Evolutionary conservation across 37 sponge, comb jelly and placozoan genomes (phyloP).

Genomic region (Petrosia ficiformis): DNA sequence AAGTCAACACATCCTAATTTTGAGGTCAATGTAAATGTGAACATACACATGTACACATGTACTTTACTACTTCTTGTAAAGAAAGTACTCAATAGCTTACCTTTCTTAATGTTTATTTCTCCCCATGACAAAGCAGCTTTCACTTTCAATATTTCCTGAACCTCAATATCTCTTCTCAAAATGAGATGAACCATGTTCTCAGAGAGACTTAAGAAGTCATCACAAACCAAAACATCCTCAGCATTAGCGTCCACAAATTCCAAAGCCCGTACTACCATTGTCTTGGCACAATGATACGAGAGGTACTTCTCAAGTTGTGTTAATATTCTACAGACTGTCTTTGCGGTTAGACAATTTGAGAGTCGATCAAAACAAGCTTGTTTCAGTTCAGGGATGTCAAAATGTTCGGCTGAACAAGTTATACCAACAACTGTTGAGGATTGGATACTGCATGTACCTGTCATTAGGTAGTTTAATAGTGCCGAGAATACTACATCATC

Average conservation of each 20-base stretch:
- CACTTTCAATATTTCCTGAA: slow-evolving; percentile 75
- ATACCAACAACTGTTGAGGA: slow-evolving; percentile 71
- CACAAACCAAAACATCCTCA: slow-evolving; percentile 43
- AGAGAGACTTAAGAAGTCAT: slow-evolving; percentile 55
- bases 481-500: slow-evolving; percentile 61
- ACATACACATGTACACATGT: not conserved
- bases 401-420: slow-evolving; percentile 80
- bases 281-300: slow-evolving; percentile 69
- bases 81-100: not conserved
- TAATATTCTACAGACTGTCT: slow-evolving; percentile 62
- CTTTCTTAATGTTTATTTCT: slow-evolving; percentile 47
- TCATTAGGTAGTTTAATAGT: slow-evolving; percentile 74
- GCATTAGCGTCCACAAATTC: slow-evolving; percentile 82
- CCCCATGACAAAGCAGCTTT: slow-evolving; percentile 94
- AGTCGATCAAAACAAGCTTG: slow-evolving; percentile 81
- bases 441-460: slow-evolving; percentile 68
- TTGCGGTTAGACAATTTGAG: slow-evolving; percentile 45
- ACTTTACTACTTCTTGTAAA: not conserved
- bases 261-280: slow-evolving; percentile 64
- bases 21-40: too few species aligned
- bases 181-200: slow-evolving; percentile 81
- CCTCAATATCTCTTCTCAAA: slow-evolving; percentile 49
- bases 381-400: slow-evolving; percentile 73
- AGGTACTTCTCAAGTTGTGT: slow-evolving; percentile 72
- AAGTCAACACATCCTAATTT: too few species aligned